Conservation (phyloP, 2,888 invertebrate species). For the Aleiodes alternator region DNA sequence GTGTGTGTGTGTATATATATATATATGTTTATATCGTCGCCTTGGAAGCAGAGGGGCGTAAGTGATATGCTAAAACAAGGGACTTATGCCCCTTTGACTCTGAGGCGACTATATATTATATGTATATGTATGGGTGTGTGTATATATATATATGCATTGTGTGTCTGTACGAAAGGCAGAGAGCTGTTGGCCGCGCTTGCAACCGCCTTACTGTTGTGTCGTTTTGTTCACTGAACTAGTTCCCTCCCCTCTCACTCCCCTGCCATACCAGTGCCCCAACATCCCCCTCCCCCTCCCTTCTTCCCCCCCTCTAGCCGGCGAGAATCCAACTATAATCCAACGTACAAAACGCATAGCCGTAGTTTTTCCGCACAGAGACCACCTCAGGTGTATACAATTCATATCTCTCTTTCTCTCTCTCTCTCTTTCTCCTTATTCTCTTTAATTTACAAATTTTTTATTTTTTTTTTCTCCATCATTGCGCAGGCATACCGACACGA, state of each 20-base stretch:
- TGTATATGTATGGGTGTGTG: too few relatives aligned
- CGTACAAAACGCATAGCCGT: constrained; percentile 11
- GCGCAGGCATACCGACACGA: constrained; percentile 72
- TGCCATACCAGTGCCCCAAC: constrained; percentile 48
- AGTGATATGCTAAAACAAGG: too few relatives aligned
- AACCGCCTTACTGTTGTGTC: constrained; percentile 65
- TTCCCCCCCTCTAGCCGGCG: constrained; percentile 51
- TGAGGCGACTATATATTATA: too few relatives aligned
- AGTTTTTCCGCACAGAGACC: constrained; percentile 25
- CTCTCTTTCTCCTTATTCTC: not conserved
- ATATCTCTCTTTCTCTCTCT: too few relatives aligned
- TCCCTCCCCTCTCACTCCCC: constrained; percentile 66
- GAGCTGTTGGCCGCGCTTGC: constrained; percentile 38
- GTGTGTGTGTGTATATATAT: not conserved
- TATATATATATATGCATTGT: too few relatives aligned
- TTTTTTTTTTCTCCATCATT: not conserved
- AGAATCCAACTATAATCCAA: constrained; percentile 44
- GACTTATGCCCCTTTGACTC: too few relatives aligned
- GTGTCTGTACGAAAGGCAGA: constrained; percentile 21
- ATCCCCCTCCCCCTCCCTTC: constrained; percentile 31
- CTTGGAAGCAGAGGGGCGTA: too few relatives aligned
- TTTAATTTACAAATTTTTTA: not conserved
- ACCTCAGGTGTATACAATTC: constrained; percentile 11
- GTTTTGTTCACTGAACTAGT: constrained; percentile 76
- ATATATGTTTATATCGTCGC: not conserved